Conservation (phyloP, 1,140 invertebrate genomes). For the Halictus rubicundus region DNA sequence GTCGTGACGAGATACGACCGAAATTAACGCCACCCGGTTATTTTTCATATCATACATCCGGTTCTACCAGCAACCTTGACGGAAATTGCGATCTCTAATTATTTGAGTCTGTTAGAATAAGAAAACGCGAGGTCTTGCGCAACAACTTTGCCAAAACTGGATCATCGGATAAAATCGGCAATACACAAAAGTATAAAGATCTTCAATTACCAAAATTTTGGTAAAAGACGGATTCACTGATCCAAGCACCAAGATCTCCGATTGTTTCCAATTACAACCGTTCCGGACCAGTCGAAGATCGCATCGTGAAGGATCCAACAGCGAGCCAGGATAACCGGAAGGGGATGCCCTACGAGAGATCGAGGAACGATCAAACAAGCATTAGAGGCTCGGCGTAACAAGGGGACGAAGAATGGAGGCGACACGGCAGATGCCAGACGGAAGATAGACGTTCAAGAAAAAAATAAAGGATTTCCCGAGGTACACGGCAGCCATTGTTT, state of each 20-base stretch:
- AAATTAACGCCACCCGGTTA: constrained; percentile 13
- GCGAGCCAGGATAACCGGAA: neutral
- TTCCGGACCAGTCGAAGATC: neutral
- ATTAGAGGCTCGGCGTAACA: constrained; percentile 26
- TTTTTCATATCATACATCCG: neutral
- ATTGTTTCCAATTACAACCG: too few species aligned
- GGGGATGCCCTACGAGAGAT: neutral
- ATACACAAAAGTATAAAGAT: too few species aligned
- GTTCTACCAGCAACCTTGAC: neutral
- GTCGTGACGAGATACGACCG: constrained; percentile 25
- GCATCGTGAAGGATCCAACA: neutral
- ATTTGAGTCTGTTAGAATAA: too few species aligned
- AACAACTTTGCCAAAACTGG: too few species aligned
- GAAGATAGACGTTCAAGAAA: constrained; percentile 47
- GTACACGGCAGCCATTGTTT: constrained; percentile 50
- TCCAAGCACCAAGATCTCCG: too few species aligned
- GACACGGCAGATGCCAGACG: constrained; percentile 58
- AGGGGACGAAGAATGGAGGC: constrained; percentile 37
- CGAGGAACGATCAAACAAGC: constrained; percentile 14
- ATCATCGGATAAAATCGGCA: too few species aligned
- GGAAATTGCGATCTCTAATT: neutral
- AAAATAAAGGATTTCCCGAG: constrained; percentile 41
- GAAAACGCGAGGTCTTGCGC: too few species aligned
- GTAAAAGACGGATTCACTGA: too few species aligned
- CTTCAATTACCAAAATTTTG: too few species aligned